Conservation (phyloP, 2,113 vertebrate species). For the Mormyrus iriodes region DNA sequence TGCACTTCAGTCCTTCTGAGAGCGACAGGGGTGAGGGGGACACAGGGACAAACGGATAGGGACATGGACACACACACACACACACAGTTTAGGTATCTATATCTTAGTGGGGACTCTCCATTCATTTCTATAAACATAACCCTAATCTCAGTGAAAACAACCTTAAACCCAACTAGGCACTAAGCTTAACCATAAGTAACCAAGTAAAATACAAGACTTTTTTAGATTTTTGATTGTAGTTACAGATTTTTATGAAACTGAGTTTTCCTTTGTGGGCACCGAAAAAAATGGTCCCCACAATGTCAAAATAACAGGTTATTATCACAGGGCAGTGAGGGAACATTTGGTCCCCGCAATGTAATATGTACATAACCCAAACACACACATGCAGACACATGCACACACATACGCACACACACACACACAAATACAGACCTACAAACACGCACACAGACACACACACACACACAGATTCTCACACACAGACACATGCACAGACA, state of each 20-base stretch:
- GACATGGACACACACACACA: background rate
- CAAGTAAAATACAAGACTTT: background rate
- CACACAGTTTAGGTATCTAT: background rate
- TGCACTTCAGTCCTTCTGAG: conserved; percentile 84
- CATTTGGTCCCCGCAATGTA: too few species aligned
- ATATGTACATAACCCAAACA: too few species aligned
- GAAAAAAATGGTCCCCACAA: background rate
- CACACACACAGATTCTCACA: too few species aligned
- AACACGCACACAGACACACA: too few species aligned
- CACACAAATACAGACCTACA: too few species aligned
- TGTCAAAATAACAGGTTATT: background rate
- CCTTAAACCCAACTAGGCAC: background rate
- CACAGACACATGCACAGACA: background rate
- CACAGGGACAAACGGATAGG: background rate
- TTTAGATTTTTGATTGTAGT: background rate
- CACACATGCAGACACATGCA: too few species aligned
- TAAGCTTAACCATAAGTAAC: background rate
- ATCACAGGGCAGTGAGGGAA: background rate
- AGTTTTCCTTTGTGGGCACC: background rate
- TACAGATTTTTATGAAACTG: background rate
- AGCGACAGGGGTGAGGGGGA: conserved; percentile 37
- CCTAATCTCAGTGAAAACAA: background rate
- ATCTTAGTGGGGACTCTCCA: background rate
- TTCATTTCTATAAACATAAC: background rate
- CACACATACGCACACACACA: background rate